These are phyloP conservation scores for Torymus tubicola DNA, from an alignment of 2,888 invertebrate species.

Conservation along the genomic window DNA sequence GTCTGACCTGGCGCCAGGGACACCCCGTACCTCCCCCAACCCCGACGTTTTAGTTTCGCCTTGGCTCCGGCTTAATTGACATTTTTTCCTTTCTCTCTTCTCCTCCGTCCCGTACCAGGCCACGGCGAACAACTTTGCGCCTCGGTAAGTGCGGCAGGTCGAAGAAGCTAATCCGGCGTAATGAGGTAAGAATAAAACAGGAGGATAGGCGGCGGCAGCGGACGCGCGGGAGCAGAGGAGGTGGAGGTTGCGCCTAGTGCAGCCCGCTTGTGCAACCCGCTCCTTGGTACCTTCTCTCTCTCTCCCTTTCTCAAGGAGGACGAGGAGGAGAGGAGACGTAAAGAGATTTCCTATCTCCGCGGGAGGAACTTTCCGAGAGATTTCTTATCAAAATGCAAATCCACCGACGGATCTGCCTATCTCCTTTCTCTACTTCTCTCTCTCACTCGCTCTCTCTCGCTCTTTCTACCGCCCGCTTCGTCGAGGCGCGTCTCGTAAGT, in stretches of 20 bases:
- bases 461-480: background rate
- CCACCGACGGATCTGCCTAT: slow-evolving; percentile 68
- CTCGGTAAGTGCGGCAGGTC: slow-evolving; percentile 61
- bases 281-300: background rate
- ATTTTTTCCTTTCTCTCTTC: slow-evolving; percentile 59
- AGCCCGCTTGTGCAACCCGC: slow-evolving; percentile 1
- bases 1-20: slow-evolving; percentile 8
- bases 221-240: background rate
- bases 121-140: slow-evolving; percentile 60
- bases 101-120: background rate
- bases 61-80: slow-evolving; percentile 59
- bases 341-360: slow-evolving; percentile 66
- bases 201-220: slow-evolving; percentile 56
- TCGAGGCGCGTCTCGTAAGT: slow-evolving; percentile 39
- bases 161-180: slow-evolving; percentile 73
- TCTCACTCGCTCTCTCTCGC: background rate
- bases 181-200: slow-evolving; percentile 74
- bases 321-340: slow-evolving; percentile 52
- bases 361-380: slow-evolving; percentile 72
- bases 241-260: slow-evolving; percentile 7
- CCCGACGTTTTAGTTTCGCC: slow-evolving; percentile 46
- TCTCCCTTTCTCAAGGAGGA: slow-evolving; percentile 1
- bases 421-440: slow-evolving; percentile 42
- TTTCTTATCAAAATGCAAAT: slow-evolving; percentile 77
- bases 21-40: too few species aligned